These are phyloP conservation scores for Ophonus ardosiacus DNA, from an alignment of 2,888 invertebrate species.

Conservation along the genomic window DNA sequence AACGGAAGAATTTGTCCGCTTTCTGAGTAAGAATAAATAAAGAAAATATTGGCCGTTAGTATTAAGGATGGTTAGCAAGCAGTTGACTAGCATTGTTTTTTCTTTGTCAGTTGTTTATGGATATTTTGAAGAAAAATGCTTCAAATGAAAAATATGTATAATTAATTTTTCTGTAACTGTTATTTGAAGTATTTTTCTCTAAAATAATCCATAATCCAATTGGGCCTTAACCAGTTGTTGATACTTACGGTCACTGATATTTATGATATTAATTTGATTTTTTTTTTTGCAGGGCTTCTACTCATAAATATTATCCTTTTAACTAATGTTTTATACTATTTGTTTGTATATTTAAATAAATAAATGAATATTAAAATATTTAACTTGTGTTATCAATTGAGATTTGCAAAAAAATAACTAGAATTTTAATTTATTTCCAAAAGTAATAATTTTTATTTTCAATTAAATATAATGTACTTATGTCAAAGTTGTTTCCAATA, in stretches of 20 bases:
- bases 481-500: no score
- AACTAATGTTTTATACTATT: neutral
- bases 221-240: neutral
- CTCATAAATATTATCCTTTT: conserved; percentile 41
- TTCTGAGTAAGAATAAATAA: conserved; percentile 77
- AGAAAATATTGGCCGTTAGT: no score
- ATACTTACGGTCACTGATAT: neutral
- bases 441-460: no score
- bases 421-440: no score
- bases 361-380: neutral
- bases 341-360: neutral
- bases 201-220: no score
- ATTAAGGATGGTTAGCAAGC: neutral
- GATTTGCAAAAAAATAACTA: no score
- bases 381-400: neutral
- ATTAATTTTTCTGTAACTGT: no score
- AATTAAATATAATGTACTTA: no score
- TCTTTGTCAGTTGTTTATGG: no score
- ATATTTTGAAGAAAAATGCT: no score
- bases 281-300: neutral
- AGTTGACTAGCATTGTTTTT: neutral
- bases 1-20: conserved; percentile 84
- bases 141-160: no score
- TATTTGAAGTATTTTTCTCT: no score
- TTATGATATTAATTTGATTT: neutral